These are phyloP conservation scores for Caenorhabditis sp. DNA, from an alignment of 2,888 invertebrate species.

Conservation along the genomic window DNA sequence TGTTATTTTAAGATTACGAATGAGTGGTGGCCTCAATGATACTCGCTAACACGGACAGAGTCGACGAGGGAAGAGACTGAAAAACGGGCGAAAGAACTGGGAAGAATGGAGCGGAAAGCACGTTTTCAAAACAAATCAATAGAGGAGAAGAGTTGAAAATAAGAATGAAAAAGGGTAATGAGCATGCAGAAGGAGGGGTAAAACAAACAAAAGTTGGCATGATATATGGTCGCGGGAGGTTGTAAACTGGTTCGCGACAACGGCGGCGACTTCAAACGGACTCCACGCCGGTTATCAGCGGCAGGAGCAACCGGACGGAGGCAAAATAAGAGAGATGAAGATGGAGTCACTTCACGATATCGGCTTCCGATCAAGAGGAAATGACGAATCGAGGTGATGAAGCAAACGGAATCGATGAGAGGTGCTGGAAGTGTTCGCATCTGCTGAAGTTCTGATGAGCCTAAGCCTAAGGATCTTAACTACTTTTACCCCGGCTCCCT, in stretches of 20 bases:
- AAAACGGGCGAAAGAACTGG: not conserved
- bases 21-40: conserved; percentile 13
- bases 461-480: too few relatives aligned
- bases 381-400: not conserved
- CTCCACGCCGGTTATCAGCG: conserved; percentile 54
- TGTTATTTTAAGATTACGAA: conserved; percentile 62
- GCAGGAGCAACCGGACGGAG: not conserved
- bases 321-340: conserved; percentile 7
- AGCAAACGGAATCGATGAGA: not conserved
- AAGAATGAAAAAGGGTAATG: conserved; percentile 1
- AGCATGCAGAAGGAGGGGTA: conserved; percentile 1
- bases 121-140: not conserved
- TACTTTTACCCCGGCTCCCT: too few relatives aligned
- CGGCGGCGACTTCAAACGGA: conserved; percentile 47
- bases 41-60: too few relatives aligned
- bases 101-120: not conserved
- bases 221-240: conserved; percentile 39
- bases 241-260: conserved; percentile 40
- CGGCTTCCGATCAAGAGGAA: not conserved
- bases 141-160: not conserved
- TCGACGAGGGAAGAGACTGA: too few relatives aligned
- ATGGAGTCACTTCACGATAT: not conserved
- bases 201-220: conserved; percentile 30
- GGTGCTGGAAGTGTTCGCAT: too few relatives aligned
- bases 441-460: too few relatives aligned